phyloP scores from a whole-genome alignment of 2,113 vertebrate genomes.

The Machaerirhynchus nigripectus region DNA sequence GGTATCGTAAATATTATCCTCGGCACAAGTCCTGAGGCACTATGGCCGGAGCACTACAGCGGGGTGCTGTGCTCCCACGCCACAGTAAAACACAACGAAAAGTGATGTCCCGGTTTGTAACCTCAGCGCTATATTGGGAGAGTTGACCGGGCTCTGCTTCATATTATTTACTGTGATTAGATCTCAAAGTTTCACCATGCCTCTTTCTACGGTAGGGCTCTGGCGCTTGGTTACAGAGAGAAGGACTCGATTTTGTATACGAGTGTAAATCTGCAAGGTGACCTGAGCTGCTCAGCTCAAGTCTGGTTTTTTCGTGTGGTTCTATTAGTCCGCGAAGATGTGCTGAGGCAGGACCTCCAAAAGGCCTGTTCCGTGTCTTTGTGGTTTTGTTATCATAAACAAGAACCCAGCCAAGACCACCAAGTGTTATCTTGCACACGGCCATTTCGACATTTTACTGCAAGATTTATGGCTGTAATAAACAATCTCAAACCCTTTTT shows the following conservation, averaged over 20 bases:
- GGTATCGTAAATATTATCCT: background rate
- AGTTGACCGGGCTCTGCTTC: slow-evolving; percentile 46
- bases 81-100: slow-evolving; percentile 34
- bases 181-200: slow-evolving; percentile 46
- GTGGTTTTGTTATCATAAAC: slow-evolving; percentile 80
- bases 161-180: slow-evolving; percentile 57
- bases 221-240: slow-evolving; percentile 21
- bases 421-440: slow-evolving; percentile 82
- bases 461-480: slow-evolving; percentile 83
- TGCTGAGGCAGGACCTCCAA: slow-evolving; percentile 74
- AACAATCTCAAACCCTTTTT: slow-evolving; percentile 73
- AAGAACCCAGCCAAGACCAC: slow-evolving; percentile 84
- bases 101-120: background rate
- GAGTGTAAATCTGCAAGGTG: slow-evolving; percentile 63
- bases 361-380: slow-evolving; percentile 83
- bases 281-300: slow-evolving; percentile 52
- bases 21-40: background rate
- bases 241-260: slow-evolving; percentile 40
- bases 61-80: background rate
- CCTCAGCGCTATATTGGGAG: background rate
- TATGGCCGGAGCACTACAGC: background rate
- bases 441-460: slow-evolving; percentile 82
- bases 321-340: slow-evolving; percentile 70
- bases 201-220: slow-evolving; percentile 31
- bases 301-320: slow-evolving; percentile 50